Conservation (phyloP, 2,797 vertebrate genomes). For the Manis javanica region DNA sequence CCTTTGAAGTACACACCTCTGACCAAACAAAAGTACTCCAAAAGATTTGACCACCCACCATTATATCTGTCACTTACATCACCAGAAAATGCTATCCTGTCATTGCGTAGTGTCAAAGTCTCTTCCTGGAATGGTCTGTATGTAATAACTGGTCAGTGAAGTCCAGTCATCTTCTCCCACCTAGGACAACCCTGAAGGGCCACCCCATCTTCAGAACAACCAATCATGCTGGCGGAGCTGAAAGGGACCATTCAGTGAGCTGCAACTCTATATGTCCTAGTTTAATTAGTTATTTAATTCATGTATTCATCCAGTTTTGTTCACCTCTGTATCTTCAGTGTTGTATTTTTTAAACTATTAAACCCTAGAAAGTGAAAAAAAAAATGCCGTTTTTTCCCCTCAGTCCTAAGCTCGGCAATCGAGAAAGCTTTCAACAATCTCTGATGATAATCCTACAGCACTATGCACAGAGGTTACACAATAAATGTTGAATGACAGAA, state of each 20-base stretch:
- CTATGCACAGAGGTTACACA: neutral
- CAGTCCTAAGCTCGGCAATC: neutral
- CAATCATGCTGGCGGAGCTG: neutral
- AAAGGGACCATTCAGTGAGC: neutral
- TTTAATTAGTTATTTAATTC: constrained; percentile 10
- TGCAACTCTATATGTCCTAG: neutral
- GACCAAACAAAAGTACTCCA: neutral
- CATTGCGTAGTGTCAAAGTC: neutral
- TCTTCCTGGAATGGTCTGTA: neutral
- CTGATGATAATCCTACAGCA: neutral
- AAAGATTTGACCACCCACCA: neutral
- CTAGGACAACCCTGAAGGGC: neutral
- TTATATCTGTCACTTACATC: neutral
- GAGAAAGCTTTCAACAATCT: neutral
- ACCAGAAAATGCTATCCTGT: neutral
- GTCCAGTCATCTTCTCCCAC: neutral
- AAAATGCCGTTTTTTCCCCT: neutral
- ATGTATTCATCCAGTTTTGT: neutral
- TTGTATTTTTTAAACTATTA: constrained; percentile 43
- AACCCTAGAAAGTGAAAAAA: constrained; percentile 28
- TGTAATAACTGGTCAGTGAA: neutral
- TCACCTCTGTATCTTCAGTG: neutral
- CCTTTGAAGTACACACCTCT: neutral
- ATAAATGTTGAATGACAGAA: neutral
- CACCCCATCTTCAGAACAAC: neutral